A percentile compares a stretch with the other conserved stretches of the same genome.
These are phyloP conservation scores for Falco peregrinus DNA, from an alignment of 2,797 vertebrate genomes.

Conservation along the genomic window DNA sequence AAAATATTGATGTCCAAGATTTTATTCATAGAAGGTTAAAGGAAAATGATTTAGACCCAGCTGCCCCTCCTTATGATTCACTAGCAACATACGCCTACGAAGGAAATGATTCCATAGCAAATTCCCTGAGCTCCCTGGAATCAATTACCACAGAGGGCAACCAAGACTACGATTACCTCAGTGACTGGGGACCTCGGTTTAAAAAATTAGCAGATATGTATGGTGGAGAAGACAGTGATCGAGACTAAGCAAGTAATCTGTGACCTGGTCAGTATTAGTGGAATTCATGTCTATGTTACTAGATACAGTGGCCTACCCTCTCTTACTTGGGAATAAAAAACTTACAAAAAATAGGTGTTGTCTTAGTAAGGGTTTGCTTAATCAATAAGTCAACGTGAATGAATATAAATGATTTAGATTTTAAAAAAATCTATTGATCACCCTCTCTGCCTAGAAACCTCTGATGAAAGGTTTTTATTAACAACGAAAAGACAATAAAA, in stretches of 20 bases:
- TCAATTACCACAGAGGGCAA: conserved; percentile 88
- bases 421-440: background rate
- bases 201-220: conserved; percentile 97
- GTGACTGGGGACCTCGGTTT: conserved; percentile 94
- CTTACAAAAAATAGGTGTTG: conserved; percentile 71
- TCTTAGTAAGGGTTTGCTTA: conserved; percentile 77
- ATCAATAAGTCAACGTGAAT: conserved; percentile 71
- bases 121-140: conserved; percentile 94
- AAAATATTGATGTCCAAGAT: conserved; percentile 93
- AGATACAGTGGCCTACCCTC: conserved; percentile 67
- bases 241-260: conserved; percentile 75
- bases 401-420: conserved; percentile 56
- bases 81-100: conserved; percentile 96
- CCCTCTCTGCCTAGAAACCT: conserved; percentile 67
- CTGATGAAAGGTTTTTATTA: conserved; percentile 44
- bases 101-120: conserved; percentile 91
- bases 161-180: conserved; percentile 95
- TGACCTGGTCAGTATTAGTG: conserved; percentile 40
- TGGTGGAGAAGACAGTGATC: conserved; percentile 88
- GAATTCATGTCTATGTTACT: conserved; percentile 62
- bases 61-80: conserved; percentile 95
- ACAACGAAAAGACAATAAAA: conserved; percentile 66
- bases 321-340: conserved; percentile 55
- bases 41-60: conserved; percentile 92
- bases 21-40: conserved; percentile 92